phyloP scores from a whole-genome alignment of 2,888 invertebrate species.

The Malthinus seriepunctatus region DNA sequence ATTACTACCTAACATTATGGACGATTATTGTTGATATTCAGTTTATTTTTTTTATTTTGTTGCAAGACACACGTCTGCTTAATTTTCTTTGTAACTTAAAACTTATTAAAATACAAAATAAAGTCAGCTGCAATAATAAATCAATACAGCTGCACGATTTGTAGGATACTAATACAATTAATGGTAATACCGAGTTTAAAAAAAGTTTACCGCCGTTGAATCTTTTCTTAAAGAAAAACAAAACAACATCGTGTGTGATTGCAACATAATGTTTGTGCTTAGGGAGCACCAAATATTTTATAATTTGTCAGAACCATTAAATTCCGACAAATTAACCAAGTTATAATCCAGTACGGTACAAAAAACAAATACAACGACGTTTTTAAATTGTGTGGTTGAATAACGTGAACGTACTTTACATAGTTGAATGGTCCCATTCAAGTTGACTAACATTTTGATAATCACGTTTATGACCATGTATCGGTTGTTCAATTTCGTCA shows the following conservation, averaged over 20 bases:
- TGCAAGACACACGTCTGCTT: conserved; percentile 20
- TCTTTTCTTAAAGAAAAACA: not conserved
- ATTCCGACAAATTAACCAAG: too few species aligned
- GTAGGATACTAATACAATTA: too few species aligned
- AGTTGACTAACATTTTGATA: conserved; percentile 77
- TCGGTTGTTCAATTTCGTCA: conserved; percentile 53
- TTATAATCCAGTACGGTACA: too few species aligned
- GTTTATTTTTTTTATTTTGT: conserved; percentile 20
- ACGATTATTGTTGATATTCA: conserved; percentile 53
- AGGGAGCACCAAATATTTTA: conserved; percentile 10
- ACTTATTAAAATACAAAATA: too few species aligned
- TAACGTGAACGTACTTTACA: conserved; percentile 55
- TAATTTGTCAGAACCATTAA: too few species aligned
- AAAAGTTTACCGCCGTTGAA: not conserved
- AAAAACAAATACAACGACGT: too few species aligned
- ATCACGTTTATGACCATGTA: conserved; percentile 56
- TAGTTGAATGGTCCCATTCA: conserved; percentile 80
- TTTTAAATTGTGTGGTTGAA: too few species aligned
- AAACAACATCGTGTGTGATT: conserved; percentile 19
- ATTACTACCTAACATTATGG: conserved; percentile 49
- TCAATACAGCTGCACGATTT: too few species aligned
- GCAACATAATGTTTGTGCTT: conserved; percentile 22
- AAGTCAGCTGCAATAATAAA: too few species aligned
- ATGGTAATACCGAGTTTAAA: too few species aligned
- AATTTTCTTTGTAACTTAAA: conserved; percentile 3